Base-by-base conservation (phyloP, 1,140 invertebrate species). In the Drosophila takahashii region DNA sequence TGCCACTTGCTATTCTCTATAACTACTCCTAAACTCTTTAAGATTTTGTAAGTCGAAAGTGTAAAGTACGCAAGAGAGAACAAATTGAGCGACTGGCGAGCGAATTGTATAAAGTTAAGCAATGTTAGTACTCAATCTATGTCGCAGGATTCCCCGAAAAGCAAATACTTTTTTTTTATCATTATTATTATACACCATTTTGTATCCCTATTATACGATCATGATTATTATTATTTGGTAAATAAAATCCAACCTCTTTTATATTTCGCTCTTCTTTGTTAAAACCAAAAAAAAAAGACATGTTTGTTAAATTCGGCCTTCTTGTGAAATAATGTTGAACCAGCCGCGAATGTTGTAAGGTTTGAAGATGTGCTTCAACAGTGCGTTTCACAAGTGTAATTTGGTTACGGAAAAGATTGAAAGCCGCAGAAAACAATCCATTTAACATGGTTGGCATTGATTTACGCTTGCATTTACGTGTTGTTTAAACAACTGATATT, bases 241-340 rank as follows among this genome's bases (percentile, higher is more conserved):
- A 77, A 80, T 80, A 80, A 81, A 81, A 64, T 44, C 11, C 32
- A 58, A 47, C 44, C 4, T 61, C 79, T 69, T 60, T 66, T 56
- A 58, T 39, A 79, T 45, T 29, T 54, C 32, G 18, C 15, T 7
- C 16, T 34, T 29, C 36, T 29, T 44, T 34, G 67, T 36, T 66
- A 59, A 11, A 42, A 50, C 18, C 36, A 13, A 2, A 37, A 37
- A 37, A 15, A 57, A 41, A 60, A 51, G 41, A 71, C 57, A 72
- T 48, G 58, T 54, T 64, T 60, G 48, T 53, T 77, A 52, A 41
- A 15, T 4, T 37, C 34, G 48, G 10, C 29, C 34, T 51, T n/a
- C 48, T 11, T 51, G 29, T 60, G 34, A 29, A 39, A 18, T 52
- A 39, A 18, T 52, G 47, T 39, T 29, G 15, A 26, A 13, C 11